Percentiles rank a stretch among this genome's conserved stretches.
Evolutionary conservation across 2,113 vertebrate genomes (phyloP).

Genomic region (Psilopsiagon aymara): DNA sequence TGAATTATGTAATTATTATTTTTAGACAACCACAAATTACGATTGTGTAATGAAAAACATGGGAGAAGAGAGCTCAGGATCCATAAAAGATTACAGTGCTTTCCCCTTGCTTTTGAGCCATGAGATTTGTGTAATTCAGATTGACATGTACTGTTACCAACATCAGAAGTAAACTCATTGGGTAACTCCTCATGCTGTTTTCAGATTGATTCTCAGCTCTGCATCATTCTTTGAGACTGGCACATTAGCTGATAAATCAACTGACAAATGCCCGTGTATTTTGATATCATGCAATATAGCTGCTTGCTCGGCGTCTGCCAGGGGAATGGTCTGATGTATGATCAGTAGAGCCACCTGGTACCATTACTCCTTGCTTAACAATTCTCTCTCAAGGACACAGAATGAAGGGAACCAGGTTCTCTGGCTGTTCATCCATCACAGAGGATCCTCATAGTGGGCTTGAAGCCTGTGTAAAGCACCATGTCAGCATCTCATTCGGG

Average conservation of each 20-base stretch:
- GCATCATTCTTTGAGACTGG: slow-evolving; percentile 11
- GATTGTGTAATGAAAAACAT: background rate
- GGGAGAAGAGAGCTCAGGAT: background rate
- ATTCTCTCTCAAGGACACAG: slow-evolving; percentile 16
- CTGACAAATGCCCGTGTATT: slow-evolving; percentile 39
- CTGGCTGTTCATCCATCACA: slow-evolving; percentile 31
- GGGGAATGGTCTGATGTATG: slow-evolving; percentile 33
- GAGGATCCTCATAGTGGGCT: slow-evolving; percentile 23
- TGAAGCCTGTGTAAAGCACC: slow-evolving; percentile 13
- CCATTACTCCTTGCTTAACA: slow-evolving; percentile 34
- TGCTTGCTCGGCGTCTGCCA: background rate
- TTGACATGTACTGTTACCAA: background rate
- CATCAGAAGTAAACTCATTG: slow-evolving; percentile 10
- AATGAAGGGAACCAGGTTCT: background rate
- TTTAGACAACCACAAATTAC: background rate
- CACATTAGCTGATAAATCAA: slow-evolving; percentile 55
- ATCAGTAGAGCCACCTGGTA: slow-evolving; percentile 6
- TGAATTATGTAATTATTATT: background rate
- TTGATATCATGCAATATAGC: background rate
- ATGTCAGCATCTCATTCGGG: slow-evolving; percentile 22
- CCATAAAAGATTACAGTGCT: background rate
- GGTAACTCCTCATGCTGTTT: slow-evolving; percentile 26
- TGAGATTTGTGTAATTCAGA: background rate
- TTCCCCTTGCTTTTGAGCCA: background rate
- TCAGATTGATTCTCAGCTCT: slow-evolving; percentile 22